Base-by-base conservation (phyloP, 2,113 vertebrate genomes). In the Pycnonotus jocosus region DNA sequence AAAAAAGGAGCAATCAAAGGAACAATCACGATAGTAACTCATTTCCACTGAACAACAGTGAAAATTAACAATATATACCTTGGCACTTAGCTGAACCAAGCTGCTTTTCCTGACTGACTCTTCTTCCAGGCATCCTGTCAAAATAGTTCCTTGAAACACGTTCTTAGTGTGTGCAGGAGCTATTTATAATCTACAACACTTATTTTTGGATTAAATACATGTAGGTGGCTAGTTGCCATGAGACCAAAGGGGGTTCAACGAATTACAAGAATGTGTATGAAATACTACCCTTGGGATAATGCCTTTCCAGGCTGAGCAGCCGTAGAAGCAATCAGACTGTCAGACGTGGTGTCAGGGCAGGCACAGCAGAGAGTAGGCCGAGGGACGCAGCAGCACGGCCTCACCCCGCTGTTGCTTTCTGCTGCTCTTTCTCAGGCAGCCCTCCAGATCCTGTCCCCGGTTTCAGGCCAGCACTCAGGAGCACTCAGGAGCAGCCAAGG, bases 71-170 rank as follows among this genome's bases (percentile, higher is more conserved):
- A 30, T 14, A 27, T 86, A 54, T 92, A 90, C 69, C 90, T 97
- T 97, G 95, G 96, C 92, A 69, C 65, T 54, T 35, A 33, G 37
- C 47, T 82, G 97, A 97, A 97, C 87, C 70, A 90, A 73, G 31
- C 78, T 94, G 88, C 85, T 91, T 93, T 94, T 91, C 57, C 72
- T 97, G 96, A 95, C 54, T 97, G 92, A 93, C 79, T 97, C 94
- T 96, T 96, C 83, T 94, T 95, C 80, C 83, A 95, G 86, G 81
- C 61, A 40, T 44, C 0, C 1, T 14, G 70, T 97, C 96, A 95
- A 97, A 95, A 60, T 91, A 80, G 97, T 97, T 98, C 97, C 93
- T 97, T 97, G 97, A 97, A 98, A 97, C 86, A 93, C 1, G 7
- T 77, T 96, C 48, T 31, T 57, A 31, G 81, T 92, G 83, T 85